These are phyloP conservation scores for Bombus superbus DNA, from an alignment of 1,140 invertebrate species.

Conservation along the genomic window DNA sequence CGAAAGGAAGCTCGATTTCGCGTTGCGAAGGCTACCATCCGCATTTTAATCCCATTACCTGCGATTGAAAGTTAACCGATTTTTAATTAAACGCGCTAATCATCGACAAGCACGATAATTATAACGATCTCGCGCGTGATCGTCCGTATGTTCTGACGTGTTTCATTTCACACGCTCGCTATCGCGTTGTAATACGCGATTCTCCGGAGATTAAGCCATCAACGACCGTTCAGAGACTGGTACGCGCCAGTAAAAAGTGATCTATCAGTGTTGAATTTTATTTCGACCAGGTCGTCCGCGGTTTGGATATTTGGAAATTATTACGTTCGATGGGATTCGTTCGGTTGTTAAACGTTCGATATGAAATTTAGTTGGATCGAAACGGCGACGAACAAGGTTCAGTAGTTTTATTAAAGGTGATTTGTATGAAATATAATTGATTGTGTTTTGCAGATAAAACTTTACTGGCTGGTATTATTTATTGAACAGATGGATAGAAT, in stretches of 20 bases:
- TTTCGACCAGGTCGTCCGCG: neutral
- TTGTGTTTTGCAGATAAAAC: neutral
- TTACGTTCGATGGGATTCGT: neutral
- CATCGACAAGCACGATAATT: neutral
- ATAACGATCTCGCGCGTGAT: too few relatives aligned
- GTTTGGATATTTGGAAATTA: neutral
- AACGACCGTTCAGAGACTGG: neutral
- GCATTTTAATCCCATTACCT: too few relatives aligned
- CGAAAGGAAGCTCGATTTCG: neutral
- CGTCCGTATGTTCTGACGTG: neutral
- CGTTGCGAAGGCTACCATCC: neutral
- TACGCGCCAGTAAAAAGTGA: neutral
- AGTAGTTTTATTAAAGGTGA: neutral
- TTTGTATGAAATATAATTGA: neutral
- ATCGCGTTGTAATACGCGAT: neutral
- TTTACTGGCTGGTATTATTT: neutral
- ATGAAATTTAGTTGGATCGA: neutral
- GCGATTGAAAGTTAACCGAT: neutral
- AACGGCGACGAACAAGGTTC: neutral
- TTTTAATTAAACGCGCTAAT: constrained; percentile 7
- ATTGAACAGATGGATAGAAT: neutral
- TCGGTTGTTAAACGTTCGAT: neutral
- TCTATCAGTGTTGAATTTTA: constrained; percentile 5
- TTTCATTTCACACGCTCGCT: neutral
- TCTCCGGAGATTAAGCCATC: constrained; percentile 2